Evolutionary conservation across 2,113 vertebrate genomes (phyloP), one percentile per base, ranked within the genome.

Genomic region (Labrus mixtus): DNA sequence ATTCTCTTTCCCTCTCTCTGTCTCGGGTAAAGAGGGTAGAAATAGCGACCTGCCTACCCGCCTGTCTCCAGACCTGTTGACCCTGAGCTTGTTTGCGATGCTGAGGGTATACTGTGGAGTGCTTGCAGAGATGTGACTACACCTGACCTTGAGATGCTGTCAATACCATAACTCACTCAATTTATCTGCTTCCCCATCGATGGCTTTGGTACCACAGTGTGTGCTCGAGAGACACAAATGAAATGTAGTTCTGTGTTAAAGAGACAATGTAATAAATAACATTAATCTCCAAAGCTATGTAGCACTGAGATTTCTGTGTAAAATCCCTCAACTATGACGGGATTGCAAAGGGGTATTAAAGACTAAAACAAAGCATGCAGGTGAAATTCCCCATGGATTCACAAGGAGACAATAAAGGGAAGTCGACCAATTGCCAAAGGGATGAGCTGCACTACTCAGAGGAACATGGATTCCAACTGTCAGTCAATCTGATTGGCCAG

Each of bases 401-500:
- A 41, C 13, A 41, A 51, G 51, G 76, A 46, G 78, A 51, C 57
- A 61, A 54, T 33, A 39, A 23, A 73, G 23, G 46, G 36, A 71
- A 65, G 54, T 64, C 55, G 43, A 41, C 37, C n/a, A 53, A 54
- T 67, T 36, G 50, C 75, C 33, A 33, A 22, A 72, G 74, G 74
- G 69, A 79, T 79, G 76, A 87, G 68, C 74, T 25, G 71, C 63
- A 54, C 19, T 16, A 54, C 62, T 82, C 84, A 11, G 39, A 73
- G 68, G 74, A 46, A 70, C 82, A 68, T 59, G 61, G 73, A 82
- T 76, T 83, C 73, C 22, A n/a, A 69, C 78, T 83, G 86, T 86
- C 87, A 86, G 78, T 86, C 81, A 86, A 84, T 84, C 68, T 86
- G 82, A 87, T 83, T 83, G 85, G 89, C 78, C 67, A 51, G 77